Conservation (phyloP, 2,888 invertebrate species). For the Achlya flavicornis region DNA sequence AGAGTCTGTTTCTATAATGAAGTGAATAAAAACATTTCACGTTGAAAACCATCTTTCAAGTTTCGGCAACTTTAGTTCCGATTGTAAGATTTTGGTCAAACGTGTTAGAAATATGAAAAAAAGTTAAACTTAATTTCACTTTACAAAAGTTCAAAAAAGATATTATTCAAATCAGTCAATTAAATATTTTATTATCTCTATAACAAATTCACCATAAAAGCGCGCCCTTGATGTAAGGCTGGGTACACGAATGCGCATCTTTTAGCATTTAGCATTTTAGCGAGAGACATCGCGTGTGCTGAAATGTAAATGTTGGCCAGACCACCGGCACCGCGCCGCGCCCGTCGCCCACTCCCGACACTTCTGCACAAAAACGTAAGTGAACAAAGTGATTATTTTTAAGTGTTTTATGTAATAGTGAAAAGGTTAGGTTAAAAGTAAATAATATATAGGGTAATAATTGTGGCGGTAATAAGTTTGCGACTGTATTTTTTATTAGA, state of each 20-base stretch:
- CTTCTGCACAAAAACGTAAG: neutral
- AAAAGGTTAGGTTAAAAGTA: neutral
- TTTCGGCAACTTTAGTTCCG: too few relatives aligned
- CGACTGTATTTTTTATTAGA: neutral
- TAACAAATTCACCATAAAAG: conserved; percentile 26
- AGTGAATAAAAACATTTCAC: too few relatives aligned
- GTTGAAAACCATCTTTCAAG: too few relatives aligned
- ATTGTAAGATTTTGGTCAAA: too few relatives aligned
- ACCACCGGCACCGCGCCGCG: conserved; percentile 44
- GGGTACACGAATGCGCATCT: conserved; percentile 19
- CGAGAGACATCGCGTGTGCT: conserved; percentile 41
- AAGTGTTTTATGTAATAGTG: neutral
- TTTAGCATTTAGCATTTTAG: conserved; percentile 7
- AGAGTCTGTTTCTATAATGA: too few relatives aligned
- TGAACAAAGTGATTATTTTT: conserved; percentile 6
- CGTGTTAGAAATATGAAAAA: too few relatives aligned
- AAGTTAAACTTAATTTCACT: too few relatives aligned
- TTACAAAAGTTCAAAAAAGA: neutral
- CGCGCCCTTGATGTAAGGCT: conserved; percentile 30
- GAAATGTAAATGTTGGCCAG: conserved; percentile 44
- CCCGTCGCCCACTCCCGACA: conserved; percentile 16
- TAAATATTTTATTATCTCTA: neutral
- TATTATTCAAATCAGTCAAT: conserved; percentile 4
- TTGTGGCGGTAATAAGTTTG: neutral
- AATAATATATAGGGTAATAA: neutral